Base-by-base conservation (phyloP, 2,888 invertebrate species). In the Mongoloraphidia duomilia region DNA sequence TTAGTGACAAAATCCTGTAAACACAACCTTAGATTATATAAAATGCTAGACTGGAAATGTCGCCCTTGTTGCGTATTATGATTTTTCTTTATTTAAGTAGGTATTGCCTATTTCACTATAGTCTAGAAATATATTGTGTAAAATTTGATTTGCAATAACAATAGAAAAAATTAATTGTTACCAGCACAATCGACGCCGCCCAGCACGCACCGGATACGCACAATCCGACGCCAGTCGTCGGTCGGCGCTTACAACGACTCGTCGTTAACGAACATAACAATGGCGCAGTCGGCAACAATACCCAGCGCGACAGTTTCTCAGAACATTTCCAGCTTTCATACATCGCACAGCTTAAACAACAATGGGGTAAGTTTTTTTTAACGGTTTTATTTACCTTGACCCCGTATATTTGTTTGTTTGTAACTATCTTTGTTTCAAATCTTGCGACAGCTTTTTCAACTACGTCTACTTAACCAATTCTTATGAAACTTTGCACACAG, bases 161-260 rank as follows among this genome's bases (percentile, higher is more conserved):
- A 47, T 49, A 10, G 12, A 12, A 35, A 36, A 13, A 17, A 47
- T 50, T 33, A 52, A 49, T 47, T 49, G 10, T 57, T 75, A 74
- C 48, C 72, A 77, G 77, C 77, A 49, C 77, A 77, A 69, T 76
- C 77, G 26, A 77, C 77, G 44, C 77, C 78, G 26, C 77, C 78
- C 53, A 64, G 68, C 46, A 73, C 74, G 55, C 71, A 77, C 57
- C 72, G 77, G 52, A 70, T 76, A 47, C 71, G 73, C 44, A 76
- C 74, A 12, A 77, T 79, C 47, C 69, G 77, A 12, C 71, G 79
- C 17, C 79, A 79, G 62, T 78, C 78, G 9, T 78, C 78, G 1
- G 74, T 74, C 56, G 79, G 78, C 3, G 75, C 75, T 1, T 68
- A 77, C 56, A 73, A 76, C 56, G 75, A 76, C 58, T 71, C 72